Conservation (phyloP, 2,113 vertebrate genomes). For the Pithys albifrons region DNA sequence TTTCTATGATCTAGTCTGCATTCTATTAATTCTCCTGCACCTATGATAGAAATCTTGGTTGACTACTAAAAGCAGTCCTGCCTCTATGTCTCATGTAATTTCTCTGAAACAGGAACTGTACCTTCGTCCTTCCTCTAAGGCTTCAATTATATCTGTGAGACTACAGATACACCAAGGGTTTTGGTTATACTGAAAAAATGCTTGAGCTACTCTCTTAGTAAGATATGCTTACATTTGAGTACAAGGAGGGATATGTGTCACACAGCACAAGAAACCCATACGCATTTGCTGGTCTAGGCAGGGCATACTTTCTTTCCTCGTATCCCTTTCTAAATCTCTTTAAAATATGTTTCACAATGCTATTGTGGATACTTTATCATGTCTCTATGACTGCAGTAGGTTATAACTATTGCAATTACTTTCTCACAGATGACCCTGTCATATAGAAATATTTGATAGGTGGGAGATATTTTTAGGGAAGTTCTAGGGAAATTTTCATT, state of each 20-base stretch:
- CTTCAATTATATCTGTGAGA: background rate
- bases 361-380: background rate
- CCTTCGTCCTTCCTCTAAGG: background rate
- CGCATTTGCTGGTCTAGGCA: background rate
- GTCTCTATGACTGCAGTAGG: background rate
- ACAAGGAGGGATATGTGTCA: background rate
- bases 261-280: background rate
- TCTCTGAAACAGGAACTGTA: background rate
- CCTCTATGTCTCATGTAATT: background rate
- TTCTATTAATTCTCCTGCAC: background rate
- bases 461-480: background rate
- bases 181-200: background rate
- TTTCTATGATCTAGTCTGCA: background rate
- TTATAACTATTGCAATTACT: background rate
- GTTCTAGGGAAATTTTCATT: background rate
- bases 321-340: background rate
- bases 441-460: background rate
- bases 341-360: background rate
- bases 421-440: background rate
- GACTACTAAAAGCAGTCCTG: background rate
- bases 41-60: background rate
- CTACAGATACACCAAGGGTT: background rate
- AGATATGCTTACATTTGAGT: background rate
- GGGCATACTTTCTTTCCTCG: background rate
- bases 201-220: background rate